These are phyloP conservation scores for Heteronetta atricapilla DNA, from an alignment of 2,113 vertebrate genomes.

Conservation along the genomic window DNA sequence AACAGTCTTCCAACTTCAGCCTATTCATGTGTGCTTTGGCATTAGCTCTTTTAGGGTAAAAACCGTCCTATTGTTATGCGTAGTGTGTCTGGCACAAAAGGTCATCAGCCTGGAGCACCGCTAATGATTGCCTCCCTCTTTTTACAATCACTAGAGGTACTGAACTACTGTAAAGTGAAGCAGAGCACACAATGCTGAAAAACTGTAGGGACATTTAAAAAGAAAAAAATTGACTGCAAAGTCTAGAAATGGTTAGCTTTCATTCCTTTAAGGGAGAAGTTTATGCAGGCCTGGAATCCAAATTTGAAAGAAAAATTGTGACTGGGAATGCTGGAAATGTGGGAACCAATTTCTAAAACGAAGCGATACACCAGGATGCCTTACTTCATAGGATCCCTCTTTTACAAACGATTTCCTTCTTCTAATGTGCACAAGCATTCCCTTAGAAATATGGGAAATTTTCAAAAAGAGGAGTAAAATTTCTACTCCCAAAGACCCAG, in stretches of 20 bases:
- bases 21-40: conserved; percentile 2
- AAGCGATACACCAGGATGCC: not conserved
- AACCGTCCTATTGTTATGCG: not conserved
- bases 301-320: not conserved
- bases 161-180: not conserved
- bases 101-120: not conserved
- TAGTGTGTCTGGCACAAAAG: not conserved
- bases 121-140: not conserved
- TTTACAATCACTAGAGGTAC: not conserved
- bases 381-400: not conserved
- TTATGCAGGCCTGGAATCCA: not conserved
- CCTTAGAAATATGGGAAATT: not conserved
- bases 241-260: not conserved
- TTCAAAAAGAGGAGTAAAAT: not conserved
- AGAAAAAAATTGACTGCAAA: not conserved
- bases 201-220: not conserved
- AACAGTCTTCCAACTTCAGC: not conserved
- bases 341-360: not conserved
- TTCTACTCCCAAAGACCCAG: not conserved
- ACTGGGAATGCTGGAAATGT: not conserved
- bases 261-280: not conserved
- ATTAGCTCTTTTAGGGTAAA: not conserved
- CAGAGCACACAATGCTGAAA: not conserved
- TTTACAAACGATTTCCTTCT: not conserved
- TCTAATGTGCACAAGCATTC: not conserved